Conservation (phyloP, 2,797 vertebrate species). For the Poecilia picta region DNA sequence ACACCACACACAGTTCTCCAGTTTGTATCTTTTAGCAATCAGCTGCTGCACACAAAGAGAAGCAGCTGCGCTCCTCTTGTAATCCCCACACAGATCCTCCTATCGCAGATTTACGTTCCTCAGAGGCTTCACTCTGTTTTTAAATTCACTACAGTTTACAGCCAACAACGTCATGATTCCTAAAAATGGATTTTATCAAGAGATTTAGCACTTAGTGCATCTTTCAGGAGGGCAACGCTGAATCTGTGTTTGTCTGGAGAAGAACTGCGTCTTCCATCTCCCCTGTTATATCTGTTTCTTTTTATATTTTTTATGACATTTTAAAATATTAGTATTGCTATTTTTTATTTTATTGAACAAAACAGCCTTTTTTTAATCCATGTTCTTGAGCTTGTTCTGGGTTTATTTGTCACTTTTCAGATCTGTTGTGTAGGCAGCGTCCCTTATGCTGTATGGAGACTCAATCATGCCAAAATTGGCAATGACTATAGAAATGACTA, state of each 20-base stretch:
- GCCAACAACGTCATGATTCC: background rate
- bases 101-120: background rate
- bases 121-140: slow-evolving; percentile 1
- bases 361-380: background rate
- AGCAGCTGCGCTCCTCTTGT: slow-evolving; percentile 43
- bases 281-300: background rate
- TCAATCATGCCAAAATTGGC: background rate
- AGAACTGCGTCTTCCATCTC: background rate
- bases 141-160: background rate
- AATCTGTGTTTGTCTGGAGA: background rate
- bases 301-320: background rate
- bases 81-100: slow-evolving; percentile 6
- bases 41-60: slow-evolving; percentile 38
- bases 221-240: background rate
- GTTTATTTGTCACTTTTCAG: background rate
- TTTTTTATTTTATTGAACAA: background rate
- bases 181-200: background rate
- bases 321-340: background rate
- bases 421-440: background rate
- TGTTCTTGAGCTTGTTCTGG: background rate
- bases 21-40: slow-evolving; percentile 43
- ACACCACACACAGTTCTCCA: slow-evolving; percentile 21
- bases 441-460: background rate
- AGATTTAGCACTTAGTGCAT: background rate
- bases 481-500: no score